Conservation (phyloP, 2,888 invertebrate genomes). For the Euclidia mi region DNA sequence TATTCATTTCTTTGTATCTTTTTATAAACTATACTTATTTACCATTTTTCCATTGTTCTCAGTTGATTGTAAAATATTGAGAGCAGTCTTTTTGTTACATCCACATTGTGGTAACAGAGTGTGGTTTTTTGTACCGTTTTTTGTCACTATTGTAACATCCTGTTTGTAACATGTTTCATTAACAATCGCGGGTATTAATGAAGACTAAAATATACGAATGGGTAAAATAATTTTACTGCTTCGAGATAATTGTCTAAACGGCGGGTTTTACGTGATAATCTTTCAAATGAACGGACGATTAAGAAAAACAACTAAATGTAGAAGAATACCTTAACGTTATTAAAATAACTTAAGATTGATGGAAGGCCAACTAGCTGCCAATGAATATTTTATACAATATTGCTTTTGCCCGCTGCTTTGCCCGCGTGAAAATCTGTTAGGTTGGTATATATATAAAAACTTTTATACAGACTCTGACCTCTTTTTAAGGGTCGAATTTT, state of each 20-base stretch:
- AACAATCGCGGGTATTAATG: constrained; percentile 31
- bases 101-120: constrained; percentile 26
- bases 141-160: constrained; percentile 42
- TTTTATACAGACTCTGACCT: no score
- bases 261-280: background rate
- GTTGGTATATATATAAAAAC: no score
- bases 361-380: no score
- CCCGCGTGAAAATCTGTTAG: no score
- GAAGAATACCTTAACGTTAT: no score
- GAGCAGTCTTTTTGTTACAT: constrained; percentile 24
- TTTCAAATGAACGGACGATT: background rate
- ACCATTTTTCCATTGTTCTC: background rate
- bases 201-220: background rate
- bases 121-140: constrained; percentile 29
- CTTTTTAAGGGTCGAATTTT: no score
- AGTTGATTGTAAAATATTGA: constrained; percentile 2
- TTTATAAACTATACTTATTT: no score
- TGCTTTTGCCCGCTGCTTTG: no score
- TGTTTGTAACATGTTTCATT: constrained; percentile 43
- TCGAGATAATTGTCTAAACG: background rate
- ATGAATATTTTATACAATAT: no score
- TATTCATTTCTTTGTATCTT: no score
- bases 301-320: background rate
- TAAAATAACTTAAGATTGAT: no score
- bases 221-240: background rate